These are phyloP conservation scores for Diplodus puntazzo DNA, from an alignment of 2,797 vertebrate genomes.

Conservation along the genomic window DNA sequence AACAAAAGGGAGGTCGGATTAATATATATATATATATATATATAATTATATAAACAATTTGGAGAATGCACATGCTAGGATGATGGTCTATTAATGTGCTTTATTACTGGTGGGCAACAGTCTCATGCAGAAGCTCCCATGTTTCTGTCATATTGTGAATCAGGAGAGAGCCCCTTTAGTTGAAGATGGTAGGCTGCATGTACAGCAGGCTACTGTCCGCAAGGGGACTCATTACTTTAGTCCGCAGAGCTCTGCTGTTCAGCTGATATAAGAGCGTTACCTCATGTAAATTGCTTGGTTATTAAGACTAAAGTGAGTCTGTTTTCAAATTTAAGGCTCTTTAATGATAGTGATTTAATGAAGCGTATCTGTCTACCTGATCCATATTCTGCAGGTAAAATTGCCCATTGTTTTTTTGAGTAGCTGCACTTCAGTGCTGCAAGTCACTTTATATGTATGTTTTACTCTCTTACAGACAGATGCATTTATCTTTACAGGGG, in stretches of 20 bases:
- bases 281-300: slow-evolving; percentile 33
- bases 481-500: background rate
- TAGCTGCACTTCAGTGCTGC: background rate
- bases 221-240: slow-evolving; percentile 58
- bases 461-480: background rate
- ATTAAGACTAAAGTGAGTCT: slow-evolving; percentile 8
- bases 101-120: slow-evolving; percentile 1
- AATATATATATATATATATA: background rate
- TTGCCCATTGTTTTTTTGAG: background rate
- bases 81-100: background rate
- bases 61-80: slow-evolving; percentile 1
- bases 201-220: slow-evolving; percentile 38
- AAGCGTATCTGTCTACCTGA: slow-evolving; percentile 11
- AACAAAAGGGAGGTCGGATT: slow-evolving; percentile 16
- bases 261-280: slow-evolving; percentile 24
- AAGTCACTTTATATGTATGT: background rate
- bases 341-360: slow-evolving; percentile 23
- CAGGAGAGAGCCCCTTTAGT: slow-evolving; percentile 3
- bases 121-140: background rate
- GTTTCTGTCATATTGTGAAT: slow-evolving; percentile 10
- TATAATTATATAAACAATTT: background rate
- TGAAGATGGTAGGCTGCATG: slow-evolving; percentile 7
- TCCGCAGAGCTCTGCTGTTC: slow-evolving; percentile 19
- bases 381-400: background rate
- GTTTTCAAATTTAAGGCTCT: slow-evolving; percentile 25